Evolutionary conservation across 2,113 vertebrate genomes (phyloP).

Genomic region (Spermophilus dauricus): DNA sequence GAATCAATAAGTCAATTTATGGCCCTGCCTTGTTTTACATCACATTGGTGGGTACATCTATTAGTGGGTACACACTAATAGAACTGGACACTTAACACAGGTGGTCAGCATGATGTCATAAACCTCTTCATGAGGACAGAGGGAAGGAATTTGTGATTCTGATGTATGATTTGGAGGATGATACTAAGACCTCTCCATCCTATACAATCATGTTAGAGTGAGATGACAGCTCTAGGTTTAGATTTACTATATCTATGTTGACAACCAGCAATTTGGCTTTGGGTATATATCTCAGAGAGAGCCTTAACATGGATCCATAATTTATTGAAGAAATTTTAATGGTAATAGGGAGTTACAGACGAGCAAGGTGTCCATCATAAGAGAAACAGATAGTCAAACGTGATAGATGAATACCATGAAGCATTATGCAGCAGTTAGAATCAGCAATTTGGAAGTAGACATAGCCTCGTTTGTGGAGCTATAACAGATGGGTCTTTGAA

Average conservation of each 20-base stretch:
- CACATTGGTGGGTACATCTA: not conserved
- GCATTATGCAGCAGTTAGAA: not conserved
- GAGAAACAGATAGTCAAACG: not conserved
- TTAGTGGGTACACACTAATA: not conserved
- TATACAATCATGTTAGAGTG: not conserved
- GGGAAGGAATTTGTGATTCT: not conserved
- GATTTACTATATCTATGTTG: not conserved
- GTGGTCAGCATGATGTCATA: not conserved
- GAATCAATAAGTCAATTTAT: not conserved
- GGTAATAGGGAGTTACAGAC: not conserved
- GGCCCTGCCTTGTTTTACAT: not conserved
- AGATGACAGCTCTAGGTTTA: not conserved
- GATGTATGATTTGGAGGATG: not conserved
- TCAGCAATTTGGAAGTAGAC: not conserved
- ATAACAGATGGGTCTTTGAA: not conserved
- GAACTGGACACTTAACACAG: not conserved
- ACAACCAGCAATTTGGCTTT: not conserved
- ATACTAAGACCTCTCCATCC: not conserved
- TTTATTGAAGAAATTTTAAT: not conserved
- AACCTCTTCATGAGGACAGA: not conserved
- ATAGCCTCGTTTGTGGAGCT: not conserved
- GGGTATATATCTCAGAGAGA: not conserved
- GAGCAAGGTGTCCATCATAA: not conserved
- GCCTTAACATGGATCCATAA: not conserved
- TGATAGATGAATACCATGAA: not conserved